Percentiles rank a stretch among this genome's conserved stretches.
These are phyloP conservation scores for Phrixothrix hirtus DNA, from an alignment of 2,888 invertebrate species.

Conservation along the genomic window DNA sequence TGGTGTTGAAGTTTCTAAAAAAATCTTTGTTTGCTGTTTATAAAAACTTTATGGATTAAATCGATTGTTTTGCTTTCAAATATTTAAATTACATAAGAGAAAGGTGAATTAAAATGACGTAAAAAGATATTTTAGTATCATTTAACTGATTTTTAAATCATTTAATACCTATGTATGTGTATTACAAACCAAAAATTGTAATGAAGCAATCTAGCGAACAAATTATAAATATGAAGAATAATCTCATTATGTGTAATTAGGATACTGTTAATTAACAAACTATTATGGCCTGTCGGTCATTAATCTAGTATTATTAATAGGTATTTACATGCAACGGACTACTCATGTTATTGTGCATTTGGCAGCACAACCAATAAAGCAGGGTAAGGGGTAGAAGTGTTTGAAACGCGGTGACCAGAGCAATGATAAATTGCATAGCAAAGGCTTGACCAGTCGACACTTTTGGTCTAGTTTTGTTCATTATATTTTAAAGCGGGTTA, in stretches of 20 bases:
- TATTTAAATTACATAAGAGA: no score
- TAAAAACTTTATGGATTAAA: no score
- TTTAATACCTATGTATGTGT: no score
- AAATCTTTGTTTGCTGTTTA: no score
- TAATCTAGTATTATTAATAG: constrained; percentile 51
- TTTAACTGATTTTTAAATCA: no score
- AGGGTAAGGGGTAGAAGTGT: constrained; percentile 24
- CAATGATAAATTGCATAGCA: constrained; percentile 37
- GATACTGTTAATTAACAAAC: constrained; percentile 44
- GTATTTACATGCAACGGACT: constrained; percentile 47
- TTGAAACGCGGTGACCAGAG: constrained; percentile 24
- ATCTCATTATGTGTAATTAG: constrained; percentile 37
- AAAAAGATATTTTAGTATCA: no score
- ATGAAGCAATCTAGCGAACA: no score
- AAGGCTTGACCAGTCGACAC: constrained; percentile 35
- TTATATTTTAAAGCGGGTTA: constrained; percentile 21
- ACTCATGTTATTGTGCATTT: constrained; percentile 30
- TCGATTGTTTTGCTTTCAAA: no score
- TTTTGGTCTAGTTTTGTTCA: constrained; percentile 30
- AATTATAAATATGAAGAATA: no score
- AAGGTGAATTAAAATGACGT: no score
- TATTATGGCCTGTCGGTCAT: constrained; percentile 46
- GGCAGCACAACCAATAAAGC: constrained; percentile 21
- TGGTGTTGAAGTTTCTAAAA: no score
- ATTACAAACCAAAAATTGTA: no score